A percentile compares a stretch with the other conserved stretches of the same genome.
Evolutionary conservation across 2,888 invertebrate species (phyloP).

Genomic region (Parnassius orleans): DNA sequence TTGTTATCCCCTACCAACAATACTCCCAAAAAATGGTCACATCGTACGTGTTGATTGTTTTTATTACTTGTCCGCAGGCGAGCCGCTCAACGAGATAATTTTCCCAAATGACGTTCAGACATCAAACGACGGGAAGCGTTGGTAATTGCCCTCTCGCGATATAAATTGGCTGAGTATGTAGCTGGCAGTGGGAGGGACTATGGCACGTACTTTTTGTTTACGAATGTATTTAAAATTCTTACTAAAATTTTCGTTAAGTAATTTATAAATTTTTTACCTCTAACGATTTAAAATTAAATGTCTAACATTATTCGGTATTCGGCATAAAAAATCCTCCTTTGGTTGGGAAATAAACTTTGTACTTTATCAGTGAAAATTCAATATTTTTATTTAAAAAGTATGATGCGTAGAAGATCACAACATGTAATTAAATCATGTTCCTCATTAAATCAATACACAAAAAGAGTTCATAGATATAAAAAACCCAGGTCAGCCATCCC

Average conservation of each 20-base stretch:
- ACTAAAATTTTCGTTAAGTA: constrained; percentile 8
- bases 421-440: no score
- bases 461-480: no score
- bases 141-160: constrained; percentile 70
- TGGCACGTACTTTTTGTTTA: constrained; percentile 38
- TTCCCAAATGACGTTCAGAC: constrained; percentile 67
- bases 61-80: constrained; percentile 49
- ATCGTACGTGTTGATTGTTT: constrained; percentile 34
- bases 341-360: no score
- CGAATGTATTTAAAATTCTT: constrained; percentile 11
- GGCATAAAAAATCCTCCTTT: no score
- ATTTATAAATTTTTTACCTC: no score
- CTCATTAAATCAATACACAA: no score
- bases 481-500: no score
- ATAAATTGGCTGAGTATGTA: constrained; percentile 74
- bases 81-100: constrained; percentile 57
- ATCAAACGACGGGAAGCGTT: constrained; percentile 63
- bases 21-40: constrained; percentile 34
- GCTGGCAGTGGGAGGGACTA: constrained; percentile 60
- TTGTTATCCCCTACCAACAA: constrained; percentile 34
- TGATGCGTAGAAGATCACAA: no score
- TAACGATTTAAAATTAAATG: no score
- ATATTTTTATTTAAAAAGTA: no score
- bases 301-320: no score
- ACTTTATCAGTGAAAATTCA: no score